Conservation (phyloP, 2,888 invertebrate genomes). For the Ptilodon capucinus region DNA sequence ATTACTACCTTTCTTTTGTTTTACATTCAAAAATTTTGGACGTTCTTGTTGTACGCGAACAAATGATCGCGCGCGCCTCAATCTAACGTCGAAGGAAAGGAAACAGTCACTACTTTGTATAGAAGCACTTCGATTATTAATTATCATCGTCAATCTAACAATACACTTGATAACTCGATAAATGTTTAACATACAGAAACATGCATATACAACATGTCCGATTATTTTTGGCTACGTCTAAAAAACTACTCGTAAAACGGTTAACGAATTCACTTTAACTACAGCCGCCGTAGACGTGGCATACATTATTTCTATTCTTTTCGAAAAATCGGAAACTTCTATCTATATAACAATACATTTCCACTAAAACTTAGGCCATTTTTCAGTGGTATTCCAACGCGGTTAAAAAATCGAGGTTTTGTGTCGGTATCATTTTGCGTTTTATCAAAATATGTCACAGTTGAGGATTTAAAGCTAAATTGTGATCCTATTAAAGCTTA, state of each 20-base stretch:
- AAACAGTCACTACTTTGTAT: conserved; percentile 60
- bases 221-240: conserved; percentile 72
- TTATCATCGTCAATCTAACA: conserved; percentile 63
- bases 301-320: conserved; percentile 51
- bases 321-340: conserved; percentile 46
- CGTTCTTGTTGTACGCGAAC: not conserved
- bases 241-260: conserved; percentile 67
- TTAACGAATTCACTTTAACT: conserved; percentile 70
- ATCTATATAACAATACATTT: conserved; percentile 61
- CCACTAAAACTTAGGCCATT: conserved; percentile 71
- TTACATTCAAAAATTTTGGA: too few species aligned
- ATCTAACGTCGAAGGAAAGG: conserved; percentile 38
- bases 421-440: conserved; percentile 29
- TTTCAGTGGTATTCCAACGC: conserved; percentile 32
- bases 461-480: conserved; percentile 45
- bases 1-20: too few species aligned
- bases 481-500: conserved; percentile 62
- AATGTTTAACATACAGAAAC: conserved; percentile 68
- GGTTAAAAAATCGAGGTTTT: conserved; percentile 25
- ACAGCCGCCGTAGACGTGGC: conserved; percentile 60
- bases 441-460: conserved; percentile 55
- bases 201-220: conserved; percentile 69
- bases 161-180: conserved; percentile 76
- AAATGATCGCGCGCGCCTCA: conserved; percentile 11
- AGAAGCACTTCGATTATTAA: conserved; percentile 63